Base-by-base conservation (phyloP, 1,140 invertebrate species). In the Trachymyrmex septentrionalis region DNA sequence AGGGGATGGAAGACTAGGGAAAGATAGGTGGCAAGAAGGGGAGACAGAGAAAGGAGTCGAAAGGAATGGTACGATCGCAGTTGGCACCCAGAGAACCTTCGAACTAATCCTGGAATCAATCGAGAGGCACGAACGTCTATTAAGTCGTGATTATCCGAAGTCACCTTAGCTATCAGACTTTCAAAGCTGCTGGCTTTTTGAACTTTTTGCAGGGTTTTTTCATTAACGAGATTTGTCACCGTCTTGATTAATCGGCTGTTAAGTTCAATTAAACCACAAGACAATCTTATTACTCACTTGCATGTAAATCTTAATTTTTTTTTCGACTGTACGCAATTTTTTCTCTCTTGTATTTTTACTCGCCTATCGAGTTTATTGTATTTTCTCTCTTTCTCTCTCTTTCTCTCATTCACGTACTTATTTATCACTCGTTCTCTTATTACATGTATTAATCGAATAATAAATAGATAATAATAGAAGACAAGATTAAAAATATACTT, bases 81-180 rank as follows among this genome's bases (percentile, higher is more conserved):
- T 94, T 94, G 93, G 93, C 93, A 93, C 92, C 90, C 93, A 90
- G 88, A 90, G 88, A 90, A 69, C 81, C 90, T 87, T 63, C 24
- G 38, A 89, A 90, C 90, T 94, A 94, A 94, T 94, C 93, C 92
- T 48, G 87, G 91, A 94, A 93, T 94, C 93, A 92, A 94, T 94
- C 91, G 93, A 92, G 92, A 90, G 90, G 89, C 91, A 93, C 86
- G 90, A 89, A 90, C 84, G 78, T 73, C 84, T 73, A 90, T 89
- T 90, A 88, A 88, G 76, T 91, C 67, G 69, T 38, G 72, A 85
- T 88, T 77, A 67, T 67, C 85, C 87, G 84, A 87, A 87, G 85
- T 84, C 44, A 12, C n/a, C 19, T 73, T 75, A 64, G 30, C 76
- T 78, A 64, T 53, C 19, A 44, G 27, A 78, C 55, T 80, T 71